Evolutionary conservation across 1,140 invertebrate species (phyloP), one percentile per base, ranked within the genome.

Genomic region (Drosophila bocki): DNA sequence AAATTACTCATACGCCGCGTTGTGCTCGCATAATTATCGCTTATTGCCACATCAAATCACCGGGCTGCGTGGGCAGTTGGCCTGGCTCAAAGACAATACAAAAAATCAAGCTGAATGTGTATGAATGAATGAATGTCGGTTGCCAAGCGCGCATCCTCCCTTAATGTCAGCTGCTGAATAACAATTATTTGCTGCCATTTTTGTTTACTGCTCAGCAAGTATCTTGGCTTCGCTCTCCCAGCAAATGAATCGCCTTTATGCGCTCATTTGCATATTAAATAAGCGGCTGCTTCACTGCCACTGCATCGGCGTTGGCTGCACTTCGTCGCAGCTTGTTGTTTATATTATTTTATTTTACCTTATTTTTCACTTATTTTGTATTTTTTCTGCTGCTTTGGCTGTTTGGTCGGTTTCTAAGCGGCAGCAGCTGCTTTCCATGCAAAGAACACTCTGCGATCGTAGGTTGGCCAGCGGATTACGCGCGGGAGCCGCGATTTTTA

Each of bases 261-360:
- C 85, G 86, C 85, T 82, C 86, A 90, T 90, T 90, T 90, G 85
- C 85, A 90, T 90, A 85, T 90, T 91, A 91, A 90, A 85, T 82
- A 90, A 91, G 83, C 80, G 63, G 70, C 78, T 41, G 67, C 39
- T 37, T 54, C 47, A 41, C 58, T 69, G 69, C 44, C 63, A 76
- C 50, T 80, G 68, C 77, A 74, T 57, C 29, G 75, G 77, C 41
- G 69, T 79, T 78, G 63, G 56, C 67, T 86, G 75, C 77, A 78
- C 50, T 74, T 59, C 48, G 67, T 80, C 42, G 68, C 63, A 47
- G 65, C 48, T 48, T 60, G 35, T 64, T 67, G 71, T 48, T 51
- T 61, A 13, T 39, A 51, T 17, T 57, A 39, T 32, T 71, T 26
- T 50, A 54, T 45, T 70, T 45, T 17, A 35, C n/a, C 51, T 69